Evolutionary conservation across 2,797 vertebrate genomes (phyloP).

Genomic region (Euphonia xanthogaster): DNA sequence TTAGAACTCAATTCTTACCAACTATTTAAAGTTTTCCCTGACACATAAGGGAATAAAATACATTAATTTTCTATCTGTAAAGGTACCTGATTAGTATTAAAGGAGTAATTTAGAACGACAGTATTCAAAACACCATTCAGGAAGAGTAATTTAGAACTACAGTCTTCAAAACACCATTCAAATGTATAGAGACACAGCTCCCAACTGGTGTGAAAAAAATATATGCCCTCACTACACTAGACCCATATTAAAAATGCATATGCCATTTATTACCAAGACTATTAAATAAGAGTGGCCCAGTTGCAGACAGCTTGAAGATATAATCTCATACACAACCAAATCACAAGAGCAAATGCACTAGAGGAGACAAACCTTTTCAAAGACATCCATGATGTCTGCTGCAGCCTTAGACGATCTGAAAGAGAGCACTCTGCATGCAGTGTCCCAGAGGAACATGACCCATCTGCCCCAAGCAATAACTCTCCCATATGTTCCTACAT

Average conservation of each 20-base stretch:
- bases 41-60: not conserved
- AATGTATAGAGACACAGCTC: not conserved
- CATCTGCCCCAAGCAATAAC: conserved; percentile 31
- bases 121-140: not conserved
- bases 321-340: not conserved
- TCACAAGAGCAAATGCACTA: not conserved
- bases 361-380: not conserved
- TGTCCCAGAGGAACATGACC: conserved; percentile 28
- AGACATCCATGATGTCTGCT: not conserved
- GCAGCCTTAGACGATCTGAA: not conserved
- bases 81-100: not conserved
- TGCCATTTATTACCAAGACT: not conserved
- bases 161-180: not conserved
- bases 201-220: not conserved
- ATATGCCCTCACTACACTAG: not conserved
- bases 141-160: not conserved
- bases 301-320: not conserved
- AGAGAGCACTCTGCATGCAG: not conserved
- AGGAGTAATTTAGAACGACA: not conserved
- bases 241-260: not conserved
- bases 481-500: conserved; percentile 4
- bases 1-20: not conserved
- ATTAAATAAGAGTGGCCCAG: not conserved
- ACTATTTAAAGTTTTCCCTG: not conserved
- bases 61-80: not conserved